Evolutionary conservation across 2,113 vertebrate species (phyloP), one percentile per base, ranked within the genome.

Genomic region (Corythaixoides concolor): DNA sequence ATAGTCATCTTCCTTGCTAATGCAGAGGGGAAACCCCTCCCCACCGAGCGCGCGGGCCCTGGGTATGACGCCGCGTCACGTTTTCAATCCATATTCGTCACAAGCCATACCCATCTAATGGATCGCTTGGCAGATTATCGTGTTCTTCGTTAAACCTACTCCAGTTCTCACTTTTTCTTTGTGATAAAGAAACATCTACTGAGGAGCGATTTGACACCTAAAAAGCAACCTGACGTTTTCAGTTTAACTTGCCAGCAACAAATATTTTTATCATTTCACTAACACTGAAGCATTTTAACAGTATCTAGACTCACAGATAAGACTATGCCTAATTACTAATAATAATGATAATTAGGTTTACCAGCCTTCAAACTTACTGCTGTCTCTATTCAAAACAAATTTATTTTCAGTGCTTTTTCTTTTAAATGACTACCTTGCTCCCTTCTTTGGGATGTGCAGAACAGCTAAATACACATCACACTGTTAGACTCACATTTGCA

Each of bases 41-140:
- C 52, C 14, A 1, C 49, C 74, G 26, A 78, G 83, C 68, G 47
- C 32, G 47, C 41, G 33, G 43, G 59, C 33, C 64, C 37, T 33
- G 49, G 24, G 50, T 69, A 20, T 8, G 43, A 45, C 50, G 52
- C 60, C 14, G 21, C 32, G 14, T 41, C 4, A 5, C 39, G 18
- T 63, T 81, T 62, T 33, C 10, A 89, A 79, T 45, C 19, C 22
- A 3, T 6, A 12, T 4, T 64, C 12, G 62, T 49, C 28, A 32
- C 35, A 49, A 60, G 27, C 30, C 23, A 37, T 33, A 11, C 4
- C 7, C 4, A 0, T 7, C 20, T 5, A 50, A 45, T 0, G 77
- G 23, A 69, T 23, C 74, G 10, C 35, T 73, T 9, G 17, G 8
- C 24, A 88, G 60, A 68, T 87, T 47, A 47, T 22, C 0, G 0